A percentile compares a stretch with the other conserved stretches of the same genome.
These are phyloP conservation scores for Chunga burmeisteri DNA, from an alignment of 2,113 vertebrate genomes.

Conservation along the genomic window DNA sequence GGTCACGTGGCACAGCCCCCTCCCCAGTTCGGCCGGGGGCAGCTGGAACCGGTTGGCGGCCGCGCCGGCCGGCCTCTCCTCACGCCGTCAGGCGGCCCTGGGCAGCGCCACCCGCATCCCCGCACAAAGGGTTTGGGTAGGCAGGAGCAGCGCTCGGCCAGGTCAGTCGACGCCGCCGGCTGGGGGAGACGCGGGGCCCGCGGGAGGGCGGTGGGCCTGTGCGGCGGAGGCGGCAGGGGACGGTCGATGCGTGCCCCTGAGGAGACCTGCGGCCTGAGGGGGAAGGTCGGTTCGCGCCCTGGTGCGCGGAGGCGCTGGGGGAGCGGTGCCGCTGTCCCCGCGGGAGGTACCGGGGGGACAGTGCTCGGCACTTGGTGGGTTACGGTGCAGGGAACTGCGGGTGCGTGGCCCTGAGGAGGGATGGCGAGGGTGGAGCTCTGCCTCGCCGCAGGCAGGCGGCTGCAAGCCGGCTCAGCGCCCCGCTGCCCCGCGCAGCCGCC, in stretches of 20 bases:
- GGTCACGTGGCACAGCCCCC: background rate
- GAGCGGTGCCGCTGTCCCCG: background rate
- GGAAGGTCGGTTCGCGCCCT: background rate
- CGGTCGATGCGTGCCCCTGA: background rate
- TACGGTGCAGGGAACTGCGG: background rate
- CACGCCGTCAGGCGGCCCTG: background rate
- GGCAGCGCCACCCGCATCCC: background rate
- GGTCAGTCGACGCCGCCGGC: background rate
- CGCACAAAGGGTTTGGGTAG: background rate
- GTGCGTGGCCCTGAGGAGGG: too few species aligned
- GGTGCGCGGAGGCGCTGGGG: background rate
- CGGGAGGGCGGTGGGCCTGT: fast-evolving
- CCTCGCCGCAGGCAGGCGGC: background rate
- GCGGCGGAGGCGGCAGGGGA: background rate
- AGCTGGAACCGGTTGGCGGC: slow-evolving; percentile 49
- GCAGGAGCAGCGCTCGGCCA: background rate
- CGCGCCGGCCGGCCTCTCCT: background rate
- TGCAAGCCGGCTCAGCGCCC: background rate
- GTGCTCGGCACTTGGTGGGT: too few species aligned
- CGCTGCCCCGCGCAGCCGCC: background rate
- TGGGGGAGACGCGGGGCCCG: background rate
- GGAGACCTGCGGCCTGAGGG: too few species aligned
- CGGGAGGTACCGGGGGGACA: fast-evolving
- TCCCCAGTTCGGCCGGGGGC: slow-evolving; percentile 36
- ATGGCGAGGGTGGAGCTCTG: too few species aligned